Base-by-base conservation (phyloP, 2,113 vertebrate genomes). In the Manacus vitellinus region DNA sequence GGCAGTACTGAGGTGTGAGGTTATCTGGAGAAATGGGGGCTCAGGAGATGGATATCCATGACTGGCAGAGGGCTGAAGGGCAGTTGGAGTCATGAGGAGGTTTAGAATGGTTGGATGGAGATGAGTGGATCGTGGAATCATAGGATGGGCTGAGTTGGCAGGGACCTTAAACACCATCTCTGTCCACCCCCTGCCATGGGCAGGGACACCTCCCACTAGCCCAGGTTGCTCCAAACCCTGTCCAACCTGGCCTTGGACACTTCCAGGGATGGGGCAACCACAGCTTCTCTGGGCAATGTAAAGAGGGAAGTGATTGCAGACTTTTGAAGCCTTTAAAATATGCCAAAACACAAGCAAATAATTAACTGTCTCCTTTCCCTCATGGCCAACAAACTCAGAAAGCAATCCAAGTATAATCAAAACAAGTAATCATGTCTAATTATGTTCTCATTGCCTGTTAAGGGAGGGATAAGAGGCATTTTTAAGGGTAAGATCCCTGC, bases 11-110 rank as follows among this genome's bases (percentile, higher is more conserved):
- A 74, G 19, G 14, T 61, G 59, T 51, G 25, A 1, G 2, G 31
- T 3, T 41, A 5, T 41, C 49, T 44, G 55, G 33, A 73, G 70
- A 65, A 88, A 14, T 0, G 24, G 11, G 15, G 24, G 54, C 31
- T 82, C 55, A 43, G 78, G 59, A 70, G 27, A 12, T n/a, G 33
- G 33, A 8, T 31, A 5, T 31, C 3, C 1, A 0, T 1, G 2
- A 14, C 47, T 66, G 61, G 11, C 17, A 33, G 30, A 58, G 47
- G 54, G 24, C 41, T 61, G 30, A 35, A 25, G 59, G 52, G 22
- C 0, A 1, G 4, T 33, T 10, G 58, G 12, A 18, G 12, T 14
- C n/a, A 33, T 74, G 37, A 44, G n/a, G 28, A 37, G 12, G 24
- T 56, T 35, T 35, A 31, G 4, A 35, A 1, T 7, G 27, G 9